Evolutionary conservation across 1,140 invertebrate genomes (phyloP).

Genomic region (Rhagoletis zephyria): DNA sequence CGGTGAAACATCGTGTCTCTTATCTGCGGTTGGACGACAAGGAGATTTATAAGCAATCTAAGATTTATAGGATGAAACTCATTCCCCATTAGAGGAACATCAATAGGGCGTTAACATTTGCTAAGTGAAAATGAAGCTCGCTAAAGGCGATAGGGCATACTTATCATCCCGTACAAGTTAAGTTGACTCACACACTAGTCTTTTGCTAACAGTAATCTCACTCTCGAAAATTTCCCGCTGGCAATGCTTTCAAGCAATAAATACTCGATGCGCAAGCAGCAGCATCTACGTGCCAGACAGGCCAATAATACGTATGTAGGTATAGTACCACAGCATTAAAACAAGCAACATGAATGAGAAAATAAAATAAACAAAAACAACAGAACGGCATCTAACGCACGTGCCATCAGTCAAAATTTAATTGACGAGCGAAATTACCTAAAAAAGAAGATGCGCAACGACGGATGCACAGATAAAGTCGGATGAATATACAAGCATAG

Average conservation of each 20-base stretch:
- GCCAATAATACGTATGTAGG: not conserved
- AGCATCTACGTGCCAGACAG: not conserved
- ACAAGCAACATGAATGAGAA: not conserved
- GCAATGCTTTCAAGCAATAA: not conserved
- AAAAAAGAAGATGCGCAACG: slow-evolving; percentile 5
- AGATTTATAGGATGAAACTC: too few species aligned
- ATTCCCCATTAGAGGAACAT: too few species aligned
- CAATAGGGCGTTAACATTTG: too few species aligned
- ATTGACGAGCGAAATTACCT: slow-evolving; percentile 23
- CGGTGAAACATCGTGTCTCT: too few species aligned
- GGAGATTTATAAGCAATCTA: too few species aligned
- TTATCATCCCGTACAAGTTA: too few species aligned
- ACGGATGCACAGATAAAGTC: slow-evolving; percentile 6
- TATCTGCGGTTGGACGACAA: too few species aligned
- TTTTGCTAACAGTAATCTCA: too few species aligned
- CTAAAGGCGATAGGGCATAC: too few species aligned
- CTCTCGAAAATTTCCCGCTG: not conserved
- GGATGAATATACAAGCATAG: not conserved
- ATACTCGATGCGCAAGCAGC: not conserved
- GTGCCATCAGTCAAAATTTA: slow-evolving; percentile 41
- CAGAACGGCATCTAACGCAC: not conserved
- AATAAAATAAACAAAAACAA: not conserved
- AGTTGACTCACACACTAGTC: too few species aligned
- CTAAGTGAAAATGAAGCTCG: too few species aligned
- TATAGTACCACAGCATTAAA: not conserved